Percentiles rank a stretch among this genome's conserved stretches.
phyloP scores from a whole-genome alignment of 2,888 invertebrate genomes.

The Tribolium freemani region DNA sequence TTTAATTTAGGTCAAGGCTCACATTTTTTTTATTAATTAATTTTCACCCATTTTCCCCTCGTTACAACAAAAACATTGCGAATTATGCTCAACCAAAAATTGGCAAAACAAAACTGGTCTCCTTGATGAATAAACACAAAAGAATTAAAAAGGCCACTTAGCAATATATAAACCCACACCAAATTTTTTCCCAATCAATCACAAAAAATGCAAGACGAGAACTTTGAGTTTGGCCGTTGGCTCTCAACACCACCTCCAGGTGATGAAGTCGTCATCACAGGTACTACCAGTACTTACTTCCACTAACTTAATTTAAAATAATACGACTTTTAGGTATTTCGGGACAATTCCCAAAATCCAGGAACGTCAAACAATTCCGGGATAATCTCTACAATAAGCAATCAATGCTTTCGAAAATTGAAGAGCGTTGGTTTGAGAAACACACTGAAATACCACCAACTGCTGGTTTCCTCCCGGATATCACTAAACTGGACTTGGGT shows the following conservation, averaged over 20 bases:
- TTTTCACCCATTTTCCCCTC: no score
- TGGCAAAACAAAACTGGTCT: no score
- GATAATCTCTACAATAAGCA: slow-evolving; percentile 54
- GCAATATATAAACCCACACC: no score
- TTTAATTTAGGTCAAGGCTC: no score
- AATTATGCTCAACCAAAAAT: no score
- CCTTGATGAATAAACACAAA: no score
- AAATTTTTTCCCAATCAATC: background rate
- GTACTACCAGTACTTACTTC: slow-evolving; percentile 61
- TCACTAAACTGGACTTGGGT: slow-evolving; percentile 71
- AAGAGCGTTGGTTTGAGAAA: background rate
- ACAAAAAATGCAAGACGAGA: background rate
- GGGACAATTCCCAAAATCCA: slow-evolving; percentile 72
- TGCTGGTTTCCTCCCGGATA: slow-evolving; percentile 76
- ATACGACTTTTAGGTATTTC: slow-evolving; percentile 74
- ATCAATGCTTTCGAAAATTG: background rate
- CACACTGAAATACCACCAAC: background rate
- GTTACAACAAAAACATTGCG: no score
- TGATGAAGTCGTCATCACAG: slow-evolving; percentile 74
- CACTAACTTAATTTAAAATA: slow-evolving; percentile 59
- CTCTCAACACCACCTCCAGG: slow-evolving; percentile 71
- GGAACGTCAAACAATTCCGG: slow-evolving; percentile 77
- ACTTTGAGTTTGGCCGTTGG: background rate
- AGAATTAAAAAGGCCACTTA: no score
- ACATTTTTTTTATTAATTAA: no score